Evolutionary conservation across 2,113 vertebrate species (phyloP), one percentile per base, ranked within the genome.

Genomic region (Azemiops feae): DNA sequence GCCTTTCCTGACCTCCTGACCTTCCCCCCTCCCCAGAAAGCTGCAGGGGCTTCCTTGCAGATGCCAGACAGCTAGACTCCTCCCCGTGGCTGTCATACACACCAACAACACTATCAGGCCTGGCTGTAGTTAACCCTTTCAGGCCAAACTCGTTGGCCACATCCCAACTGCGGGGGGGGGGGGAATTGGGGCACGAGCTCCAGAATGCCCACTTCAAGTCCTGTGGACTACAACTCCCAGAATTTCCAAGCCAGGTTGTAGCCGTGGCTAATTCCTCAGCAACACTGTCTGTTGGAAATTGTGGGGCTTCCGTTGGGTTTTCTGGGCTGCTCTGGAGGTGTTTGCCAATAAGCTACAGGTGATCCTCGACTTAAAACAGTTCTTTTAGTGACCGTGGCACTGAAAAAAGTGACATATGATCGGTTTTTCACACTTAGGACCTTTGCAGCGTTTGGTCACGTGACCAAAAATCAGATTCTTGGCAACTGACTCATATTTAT

Each of bases 21-120:
- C n/a, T n/a, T n/a, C n/a, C n/a, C 92, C 55, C 54, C 55, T 90
- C 55, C 86, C 92, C 88, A 93, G 90, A 93, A 93, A 93, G 92
- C 92, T 90, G 92, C 92, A 9, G 8, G 43, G 91, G 74, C 43
- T 47, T 47, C 87, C n/a, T 86, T 85, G 88, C 74, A 93, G 69
- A 90, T 90, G 92, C 74, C 88, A 90, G 74, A 90, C 92, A 90
- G n/a, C n/a, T n/a, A n/a, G 43, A 25, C 22, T 14, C 87, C 54
- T 52, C 45, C 45, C 43, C 69, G 1, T n/a, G 22, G 4, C 50
- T 14, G 20, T 2, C 54, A 23, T 22, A 7, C 4, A 45, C 45
- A 45, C 45, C 45, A 45, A 45, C 3, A 45, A 45, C 45, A 45
- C 45, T 45, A 47, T 47, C 20, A 7, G 47, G 88, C 8, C 43